Conservation (phyloP, 2,888 invertebrate species). For the Tetranychus truncatus region DNA sequence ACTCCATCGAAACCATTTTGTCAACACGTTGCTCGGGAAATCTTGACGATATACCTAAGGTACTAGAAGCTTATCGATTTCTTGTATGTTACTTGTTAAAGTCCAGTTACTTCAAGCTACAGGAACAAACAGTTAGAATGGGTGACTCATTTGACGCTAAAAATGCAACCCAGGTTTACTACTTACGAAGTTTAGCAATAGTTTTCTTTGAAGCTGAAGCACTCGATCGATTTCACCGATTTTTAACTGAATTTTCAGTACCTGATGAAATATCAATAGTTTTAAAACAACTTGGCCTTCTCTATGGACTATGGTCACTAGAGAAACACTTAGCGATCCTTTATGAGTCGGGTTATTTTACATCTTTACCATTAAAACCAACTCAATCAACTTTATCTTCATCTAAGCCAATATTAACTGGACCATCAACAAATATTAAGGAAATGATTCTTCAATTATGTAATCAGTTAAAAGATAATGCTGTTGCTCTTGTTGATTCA, state of each 20-base stretch:
- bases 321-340: constrained; percentile 53
- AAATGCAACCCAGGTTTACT: constrained; percentile 66
- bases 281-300: constrained; percentile 30
- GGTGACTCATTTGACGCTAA: constrained; percentile 50
- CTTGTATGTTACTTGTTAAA: constrained; percentile 55
- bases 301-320: constrained; percentile 35
- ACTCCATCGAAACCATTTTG: constrained; percentile 14
- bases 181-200: constrained; percentile 54
- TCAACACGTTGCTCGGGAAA: constrained; percentile 38
- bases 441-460: constrained; percentile 51
- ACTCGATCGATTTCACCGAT: constrained; percentile 17
- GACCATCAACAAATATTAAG: background rate
- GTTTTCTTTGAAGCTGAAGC: constrained; percentile 49
- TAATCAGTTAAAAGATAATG: constrained; percentile 48
- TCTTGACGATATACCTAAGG: background rate
- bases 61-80: constrained; percentile 48
- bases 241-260: constrained; percentile 7
- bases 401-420: constrained; percentile 25
- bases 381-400: background rate
- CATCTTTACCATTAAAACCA: background rate
- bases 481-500: constrained; percentile 59
- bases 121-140: background rate
- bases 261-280: constrained; percentile 25
- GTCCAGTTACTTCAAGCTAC: constrained; percentile 45
- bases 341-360: constrained; percentile 37